Conservation (phyloP, 2,113 vertebrate species). For the Brevimyrus niger region DNA sequence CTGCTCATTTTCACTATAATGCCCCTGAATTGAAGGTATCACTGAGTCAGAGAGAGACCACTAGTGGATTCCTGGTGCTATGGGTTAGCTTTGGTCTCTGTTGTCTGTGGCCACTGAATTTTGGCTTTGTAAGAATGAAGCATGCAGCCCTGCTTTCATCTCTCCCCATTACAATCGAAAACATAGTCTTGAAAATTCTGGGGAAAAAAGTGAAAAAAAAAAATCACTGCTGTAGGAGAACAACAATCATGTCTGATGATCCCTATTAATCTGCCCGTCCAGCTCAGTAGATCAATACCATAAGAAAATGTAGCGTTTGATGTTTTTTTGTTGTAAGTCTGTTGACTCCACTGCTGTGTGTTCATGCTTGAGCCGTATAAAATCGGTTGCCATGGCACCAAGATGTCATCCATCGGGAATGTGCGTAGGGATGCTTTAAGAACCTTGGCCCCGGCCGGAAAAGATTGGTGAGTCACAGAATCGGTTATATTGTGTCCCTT, state of each 20-base stretch:
- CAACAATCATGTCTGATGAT: background rate
- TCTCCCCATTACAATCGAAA: background rate
- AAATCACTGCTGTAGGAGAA: background rate
- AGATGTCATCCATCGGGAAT: constrained; percentile 16
- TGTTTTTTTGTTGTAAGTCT: constrained; percentile 4
- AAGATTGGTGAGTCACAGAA: constrained; percentile 26
- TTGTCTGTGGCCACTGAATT: background rate
- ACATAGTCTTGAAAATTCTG: background rate
- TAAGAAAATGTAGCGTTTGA: background rate
- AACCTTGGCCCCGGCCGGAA: constrained; percentile 1
- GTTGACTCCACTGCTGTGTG: constrained; percentile 11
- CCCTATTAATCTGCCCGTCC: background rate
- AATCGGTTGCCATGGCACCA: constrained; percentile 33
- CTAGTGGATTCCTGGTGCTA: background rate
- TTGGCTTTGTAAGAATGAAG: background rate
- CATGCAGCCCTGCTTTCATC: background rate
- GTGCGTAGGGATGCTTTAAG: constrained; percentile 10
- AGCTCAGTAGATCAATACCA: background rate
- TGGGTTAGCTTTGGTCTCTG: background rate
- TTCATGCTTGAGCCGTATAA: constrained; percentile 31
- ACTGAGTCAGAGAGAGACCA: background rate
- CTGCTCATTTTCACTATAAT: background rate
- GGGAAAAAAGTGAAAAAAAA: background rate
- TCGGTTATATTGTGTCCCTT: constrained; percentile 31
- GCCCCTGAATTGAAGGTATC: background rate